Conservation (phyloP, 2,113 vertebrate species). For the Aptenodytes forsteri region DNA sequence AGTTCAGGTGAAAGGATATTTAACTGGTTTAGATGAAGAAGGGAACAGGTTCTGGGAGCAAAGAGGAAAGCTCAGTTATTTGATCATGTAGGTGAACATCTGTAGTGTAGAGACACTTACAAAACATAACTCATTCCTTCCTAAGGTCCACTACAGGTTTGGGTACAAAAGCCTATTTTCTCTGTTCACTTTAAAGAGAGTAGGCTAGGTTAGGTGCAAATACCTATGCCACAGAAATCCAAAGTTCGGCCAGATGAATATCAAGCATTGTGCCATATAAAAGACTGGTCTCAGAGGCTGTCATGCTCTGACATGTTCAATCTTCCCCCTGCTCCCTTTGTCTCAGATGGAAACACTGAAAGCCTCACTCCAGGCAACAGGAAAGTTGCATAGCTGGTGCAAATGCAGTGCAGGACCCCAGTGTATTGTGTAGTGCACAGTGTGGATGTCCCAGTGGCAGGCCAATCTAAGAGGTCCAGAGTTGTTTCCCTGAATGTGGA, state of each 20-base stretch:
- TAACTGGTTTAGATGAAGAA: neutral
- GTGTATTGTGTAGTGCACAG: no score
- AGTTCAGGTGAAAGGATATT: neutral
- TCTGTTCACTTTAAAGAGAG: neutral
- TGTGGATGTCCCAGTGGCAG: neutral
- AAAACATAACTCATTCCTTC: neutral
- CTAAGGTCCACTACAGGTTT: neutral
- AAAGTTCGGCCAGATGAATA: neutral
- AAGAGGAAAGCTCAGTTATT: neutral
- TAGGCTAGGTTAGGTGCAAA: neutral
- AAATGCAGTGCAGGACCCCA: neutral
- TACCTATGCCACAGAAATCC: neutral
- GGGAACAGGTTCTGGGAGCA: neutral
- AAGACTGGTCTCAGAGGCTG: neutral
- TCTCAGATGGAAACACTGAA: neutral
- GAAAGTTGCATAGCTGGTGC: neutral
- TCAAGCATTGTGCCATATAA: neutral
- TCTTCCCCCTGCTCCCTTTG: accelerated
- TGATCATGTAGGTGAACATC: neutral
- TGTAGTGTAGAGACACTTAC: neutral
- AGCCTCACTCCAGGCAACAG: neutral
- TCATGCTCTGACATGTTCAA: neutral
- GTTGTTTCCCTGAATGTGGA: neutral
- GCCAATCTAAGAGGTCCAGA: neutral
- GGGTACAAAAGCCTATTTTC: neutral